Base-by-base conservation (phyloP, 2,797 vertebrate species). In the Acanthornis magna region DNA sequence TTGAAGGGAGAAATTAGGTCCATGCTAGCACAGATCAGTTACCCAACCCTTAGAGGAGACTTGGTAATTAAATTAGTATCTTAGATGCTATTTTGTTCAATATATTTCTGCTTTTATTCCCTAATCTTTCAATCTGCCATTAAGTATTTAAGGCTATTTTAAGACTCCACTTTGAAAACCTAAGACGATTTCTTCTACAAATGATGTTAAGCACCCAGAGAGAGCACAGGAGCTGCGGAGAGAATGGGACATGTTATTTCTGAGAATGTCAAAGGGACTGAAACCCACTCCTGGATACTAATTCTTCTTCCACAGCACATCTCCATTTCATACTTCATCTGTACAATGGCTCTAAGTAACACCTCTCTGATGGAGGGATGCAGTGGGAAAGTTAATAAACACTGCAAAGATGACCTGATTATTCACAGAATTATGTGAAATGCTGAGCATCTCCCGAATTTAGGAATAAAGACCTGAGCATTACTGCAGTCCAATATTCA, bases 61-160 rank as follows among this genome's bases (percentile, higher is more conserved):
- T 74, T 45, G 47, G 29, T 96, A 97, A 97, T 96, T 96, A 94
- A 96, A 96, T 96, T 94, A 92, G 42, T 89, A 72, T 92, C 89
- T 88, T 45, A 66, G 91, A 94, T 92, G 43, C 36, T 91, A 48
- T 89, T 96, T 92, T 92, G 36, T 88, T 93, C 82, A 83, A 85
- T 87, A 71, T 78, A 89, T 83, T 89, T 85, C 85, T 83, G 71
- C 91, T 92, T 94, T 58, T 89, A 81, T 95, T 93, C 65, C 82
- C 85, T 76, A 53, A 71, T 93, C 93, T 93, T 93, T 94, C 89
- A 83, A 93, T 93, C 91, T 96, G 88, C 42, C 76, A 86, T 95
- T 88, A 93, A 95, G 78, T 93, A 91, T 93, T 91, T 96, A 92
- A 92, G 50, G 74, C 22, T 95, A 90, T 96, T 96, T 96, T 95